Conservation (phyloP, 2,888 invertebrate species). For the Lasioglossum leucozonium region DNA sequence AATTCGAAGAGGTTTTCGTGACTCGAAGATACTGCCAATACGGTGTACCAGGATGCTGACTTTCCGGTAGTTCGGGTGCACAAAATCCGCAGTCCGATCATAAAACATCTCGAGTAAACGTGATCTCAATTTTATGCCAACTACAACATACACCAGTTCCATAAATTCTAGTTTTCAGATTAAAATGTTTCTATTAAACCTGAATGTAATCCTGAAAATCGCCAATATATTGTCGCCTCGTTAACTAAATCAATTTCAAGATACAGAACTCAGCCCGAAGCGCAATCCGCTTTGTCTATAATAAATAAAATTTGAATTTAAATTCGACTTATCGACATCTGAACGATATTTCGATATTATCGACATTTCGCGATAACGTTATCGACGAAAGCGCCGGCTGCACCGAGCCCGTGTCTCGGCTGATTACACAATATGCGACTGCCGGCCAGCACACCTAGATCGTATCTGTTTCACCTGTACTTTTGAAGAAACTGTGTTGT, state of each 20-base stretch:
- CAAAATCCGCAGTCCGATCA: too few relatives aligned
- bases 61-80: not conserved
- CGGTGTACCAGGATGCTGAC: not conserved
- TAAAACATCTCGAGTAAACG: not conserved
- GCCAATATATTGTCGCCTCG: not conserved
- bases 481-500: conserved; percentile 3
- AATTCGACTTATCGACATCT: not conserved
- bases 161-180: not conserved
- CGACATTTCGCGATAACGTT: conserved; percentile 3
- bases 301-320: not conserved
- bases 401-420: not conserved
- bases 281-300: not conserved
- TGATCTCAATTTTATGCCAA: not conserved
- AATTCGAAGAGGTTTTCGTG: conserved; percentile 61
- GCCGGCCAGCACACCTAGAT: not conserved
- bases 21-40: conserved; percentile 34
- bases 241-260: not conserved
- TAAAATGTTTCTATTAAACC: not conserved
- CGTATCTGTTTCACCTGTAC: conserved; percentile 3
- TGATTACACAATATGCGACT: not conserved
- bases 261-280: not conserved
- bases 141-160: not conserved
- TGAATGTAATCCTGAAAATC: not conserved
- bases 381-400: conserved; percentile 5
- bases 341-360: conserved; percentile 4